phyloP scores from a whole-genome alignment of 2,888 invertebrate species.

The Lacanobia wlatinum region DNA sequence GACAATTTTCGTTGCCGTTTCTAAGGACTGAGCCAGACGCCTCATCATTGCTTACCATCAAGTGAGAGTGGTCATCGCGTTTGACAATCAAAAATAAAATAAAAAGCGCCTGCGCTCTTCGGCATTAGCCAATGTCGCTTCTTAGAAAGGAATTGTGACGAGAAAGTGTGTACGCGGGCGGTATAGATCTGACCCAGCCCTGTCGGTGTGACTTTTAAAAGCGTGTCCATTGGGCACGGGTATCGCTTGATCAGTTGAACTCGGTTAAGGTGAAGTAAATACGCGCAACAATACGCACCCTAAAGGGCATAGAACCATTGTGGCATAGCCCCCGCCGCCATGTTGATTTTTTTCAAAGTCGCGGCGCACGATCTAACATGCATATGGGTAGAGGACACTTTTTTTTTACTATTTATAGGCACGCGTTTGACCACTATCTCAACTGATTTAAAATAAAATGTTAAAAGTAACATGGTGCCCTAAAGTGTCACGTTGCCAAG shows the following conservation, averaged over 20 bases:
- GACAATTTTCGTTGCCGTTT: slow-evolving; percentile 10
- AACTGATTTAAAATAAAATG: too few relatives aligned
- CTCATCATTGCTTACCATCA: background rate
- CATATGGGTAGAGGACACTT: too few relatives aligned
- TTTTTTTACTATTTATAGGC: too few relatives aligned
- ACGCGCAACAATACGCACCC: slow-evolving; percentile 5
- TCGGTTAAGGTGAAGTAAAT: background rate
- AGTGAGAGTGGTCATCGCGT: background rate
- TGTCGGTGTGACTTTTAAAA: slow-evolving; percentile 4
- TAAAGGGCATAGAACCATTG: too few relatives aligned
- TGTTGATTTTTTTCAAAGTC: too few relatives aligned
- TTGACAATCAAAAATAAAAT: too few relatives aligned
- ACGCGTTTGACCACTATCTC: too few relatives aligned
- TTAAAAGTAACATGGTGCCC: too few relatives aligned
- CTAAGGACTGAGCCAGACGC: background rate
- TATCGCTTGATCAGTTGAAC: background rate
- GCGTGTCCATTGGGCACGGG: background rate
- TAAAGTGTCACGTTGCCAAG: too few relatives aligned
- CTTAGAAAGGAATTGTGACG: background rate
- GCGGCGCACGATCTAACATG: too few relatives aligned
- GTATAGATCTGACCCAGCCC: background rate
- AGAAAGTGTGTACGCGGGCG: background rate
- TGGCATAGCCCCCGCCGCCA: too few relatives aligned
- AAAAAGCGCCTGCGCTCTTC: too few relatives aligned
- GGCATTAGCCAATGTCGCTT: background rate